phyloP scores from a whole-genome alignment of 2,888 invertebrate genomes.

The Microctonus hyperodae region DNA sequence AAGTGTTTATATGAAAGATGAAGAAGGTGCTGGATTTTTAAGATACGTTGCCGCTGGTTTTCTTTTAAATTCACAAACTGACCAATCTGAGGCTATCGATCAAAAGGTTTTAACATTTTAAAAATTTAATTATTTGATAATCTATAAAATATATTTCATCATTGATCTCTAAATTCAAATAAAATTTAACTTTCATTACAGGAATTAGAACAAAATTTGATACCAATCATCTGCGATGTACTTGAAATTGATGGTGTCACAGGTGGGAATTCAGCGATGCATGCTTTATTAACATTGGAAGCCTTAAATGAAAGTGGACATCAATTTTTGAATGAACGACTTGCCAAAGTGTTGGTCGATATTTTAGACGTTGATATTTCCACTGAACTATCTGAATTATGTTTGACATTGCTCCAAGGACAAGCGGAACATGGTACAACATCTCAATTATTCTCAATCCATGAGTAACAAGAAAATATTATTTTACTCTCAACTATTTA shows the following conservation, averaged over 20 bases:
- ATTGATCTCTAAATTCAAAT: constrained; percentile 23
- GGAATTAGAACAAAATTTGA: constrained; percentile 64
- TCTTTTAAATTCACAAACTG: constrained; percentile 80
- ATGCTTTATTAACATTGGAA: constrained; percentile 65
- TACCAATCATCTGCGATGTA: constrained; percentile 64
- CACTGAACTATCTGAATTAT: constrained; percentile 77
- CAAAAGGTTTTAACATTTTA: no score
- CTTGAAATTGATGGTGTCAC: constrained; percentile 61
- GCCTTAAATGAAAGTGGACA: constrained; percentile 64
- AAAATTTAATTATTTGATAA: neutral
- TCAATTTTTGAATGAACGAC: constrained; percentile 65
- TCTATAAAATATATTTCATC: neutral
- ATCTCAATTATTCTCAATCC: constrained; percentile 25
- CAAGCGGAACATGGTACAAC: constrained; percentile 78
- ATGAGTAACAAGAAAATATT: constrained; percentile 1
- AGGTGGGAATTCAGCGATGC: constrained; percentile 65
- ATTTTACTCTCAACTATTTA: constrained; percentile 8
- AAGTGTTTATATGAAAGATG: constrained; percentile 42
- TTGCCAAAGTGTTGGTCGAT: constrained; percentile 70
- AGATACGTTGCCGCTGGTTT: constrained; percentile 76
- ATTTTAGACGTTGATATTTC: constrained; percentile 72
- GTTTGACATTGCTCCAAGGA: constrained; percentile 77
- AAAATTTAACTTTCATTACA: constrained; percentile 43
- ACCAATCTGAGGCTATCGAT: constrained; percentile 73
- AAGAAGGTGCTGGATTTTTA: constrained; percentile 62